Conservation (phyloP, 2,113 vertebrate species). For the Eleginops maclovinus region DNA sequence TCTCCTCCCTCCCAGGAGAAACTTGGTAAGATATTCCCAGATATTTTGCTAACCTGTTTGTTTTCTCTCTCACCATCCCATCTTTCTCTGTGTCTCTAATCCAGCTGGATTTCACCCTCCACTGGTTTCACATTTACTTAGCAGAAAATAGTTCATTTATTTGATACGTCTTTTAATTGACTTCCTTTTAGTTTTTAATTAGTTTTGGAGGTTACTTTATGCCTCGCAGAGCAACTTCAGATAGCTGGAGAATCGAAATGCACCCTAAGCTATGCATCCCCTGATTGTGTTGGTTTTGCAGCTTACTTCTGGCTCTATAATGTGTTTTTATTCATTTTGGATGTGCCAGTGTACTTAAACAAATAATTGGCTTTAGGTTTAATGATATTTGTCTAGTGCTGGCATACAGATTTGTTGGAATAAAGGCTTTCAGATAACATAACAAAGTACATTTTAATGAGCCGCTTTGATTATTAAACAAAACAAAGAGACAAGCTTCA, state of each 20-base stretch:
- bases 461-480: slow-evolving; percentile 32
- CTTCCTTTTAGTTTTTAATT: slow-evolving; percentile 73
- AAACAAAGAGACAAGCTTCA: slow-evolving; percentile 13
- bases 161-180: slow-evolving; percentile 69
- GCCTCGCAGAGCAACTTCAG: slow-evolving; percentile 68
- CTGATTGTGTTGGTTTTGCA: slow-evolving; percentile 72
- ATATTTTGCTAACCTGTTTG: slow-evolving; percentile 41
- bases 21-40: no score
- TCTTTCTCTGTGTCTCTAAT: slow-evolving; percentile 53
- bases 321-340: slow-evolving; percentile 62
- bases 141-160: slow-evolving; percentile 61
- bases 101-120: slow-evolving; percentile 64
- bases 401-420: slow-evolving; percentile 26
- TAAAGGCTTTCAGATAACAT: slow-evolving; percentile 30
- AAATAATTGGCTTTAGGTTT: slow-evolving; percentile 44
- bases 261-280: slow-evolving; percentile 47
- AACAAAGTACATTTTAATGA: slow-evolving; percentile 15
- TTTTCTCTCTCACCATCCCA: slow-evolving; percentile 31
- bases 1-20: no score
- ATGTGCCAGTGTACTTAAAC: slow-evolving; percentile 49
- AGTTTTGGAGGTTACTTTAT: slow-evolving; percentile 66
- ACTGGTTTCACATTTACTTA: slow-evolving; percentile 53
- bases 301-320: slow-evolving; percentile 52
- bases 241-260: slow-evolving; percentile 57
- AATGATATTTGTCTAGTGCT: slow-evolving; percentile 2